Evolutionary conservation across 2,797 vertebrate genomes (phyloP).

Genomic region (Holocentrus rufus): DNA sequence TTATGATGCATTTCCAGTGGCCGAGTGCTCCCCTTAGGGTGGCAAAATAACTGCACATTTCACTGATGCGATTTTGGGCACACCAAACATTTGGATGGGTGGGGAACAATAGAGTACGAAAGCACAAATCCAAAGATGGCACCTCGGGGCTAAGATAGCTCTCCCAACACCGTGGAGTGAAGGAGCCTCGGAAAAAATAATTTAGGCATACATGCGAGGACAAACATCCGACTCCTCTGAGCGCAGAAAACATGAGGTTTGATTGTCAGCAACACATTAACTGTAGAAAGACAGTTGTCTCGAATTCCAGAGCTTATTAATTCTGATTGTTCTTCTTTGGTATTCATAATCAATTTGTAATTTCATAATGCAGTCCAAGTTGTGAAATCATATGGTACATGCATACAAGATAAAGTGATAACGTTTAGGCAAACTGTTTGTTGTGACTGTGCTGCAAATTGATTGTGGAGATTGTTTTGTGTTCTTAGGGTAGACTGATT

Average conservation of each 20-base stretch:
- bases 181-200: conserved; percentile 64
- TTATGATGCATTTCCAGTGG: conserved; percentile 42
- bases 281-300: conserved; percentile 73
- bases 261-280: conserved; percentile 75
- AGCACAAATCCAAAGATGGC: conserved; percentile 85
- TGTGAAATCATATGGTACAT: conserved; percentile 62
- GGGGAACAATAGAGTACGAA: conserved; percentile 70
- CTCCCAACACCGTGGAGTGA: conserved; percentile 44
- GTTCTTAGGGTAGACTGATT: conserved; percentile 75
- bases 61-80: conserved; percentile 58
- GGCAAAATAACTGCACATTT: conserved; percentile 66
- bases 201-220: conserved; percentile 50
- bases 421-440: conserved; percentile 66
- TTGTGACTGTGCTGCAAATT: conserved; percentile 77
- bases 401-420: conserved; percentile 61
- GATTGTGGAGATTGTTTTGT: conserved; percentile 76
- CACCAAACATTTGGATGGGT: conserved; percentile 56
- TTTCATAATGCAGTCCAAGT: conserved; percentile 55
- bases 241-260: conserved; percentile 52
- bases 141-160: conserved; percentile 62
- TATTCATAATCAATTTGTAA: conserved; percentile 53
- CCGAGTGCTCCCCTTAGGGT: conserved; percentile 39
- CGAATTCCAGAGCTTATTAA: conserved; percentile 52
- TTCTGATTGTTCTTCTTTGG: conserved; percentile 63
- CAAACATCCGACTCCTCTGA: conserved; percentile 32